Percentiles rank a stretch among this genome's conserved stretches.
Evolutionary conservation across 1,140 invertebrate species (phyloP).

Genomic region (Hylaeus volcanicus): DNA sequence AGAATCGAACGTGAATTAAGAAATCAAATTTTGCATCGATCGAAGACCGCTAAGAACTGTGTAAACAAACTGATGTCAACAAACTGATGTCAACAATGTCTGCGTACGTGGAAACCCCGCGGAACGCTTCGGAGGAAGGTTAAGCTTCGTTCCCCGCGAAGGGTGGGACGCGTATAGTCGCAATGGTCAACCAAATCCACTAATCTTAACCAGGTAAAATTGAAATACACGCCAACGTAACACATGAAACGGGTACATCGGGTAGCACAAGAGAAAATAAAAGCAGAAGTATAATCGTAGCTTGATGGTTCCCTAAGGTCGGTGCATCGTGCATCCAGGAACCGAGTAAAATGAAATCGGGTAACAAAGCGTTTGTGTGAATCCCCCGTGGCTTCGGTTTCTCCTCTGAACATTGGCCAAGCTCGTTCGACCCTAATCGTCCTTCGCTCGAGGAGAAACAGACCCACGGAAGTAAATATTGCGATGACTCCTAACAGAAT

Average conservation of each 20-base stretch:
- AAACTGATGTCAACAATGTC: too few relatives aligned
- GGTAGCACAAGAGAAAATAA: slow-evolving; percentile 5
- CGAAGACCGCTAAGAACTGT: too few relatives aligned
- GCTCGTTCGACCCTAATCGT: background rate
- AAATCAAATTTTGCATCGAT: too few relatives aligned
- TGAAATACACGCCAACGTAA: slow-evolving; percentile 14
- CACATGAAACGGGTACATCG: slow-evolving; percentile 9
- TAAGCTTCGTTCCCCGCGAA: too few relatives aligned
- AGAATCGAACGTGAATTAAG: too few relatives aligned
- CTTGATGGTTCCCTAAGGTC: slow-evolving; percentile 5
- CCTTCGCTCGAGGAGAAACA: background rate
- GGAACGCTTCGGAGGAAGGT: background rate
- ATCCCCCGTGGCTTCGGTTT: background rate
- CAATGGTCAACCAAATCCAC: background rate
- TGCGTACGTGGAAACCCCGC: too few relatives aligned
- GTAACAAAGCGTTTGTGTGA: background rate
- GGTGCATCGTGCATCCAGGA: background rate
- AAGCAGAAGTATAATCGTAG: slow-evolving; percentile 7
- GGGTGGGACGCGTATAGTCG: background rate
- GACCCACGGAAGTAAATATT: background rate
- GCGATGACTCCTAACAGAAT: background rate
- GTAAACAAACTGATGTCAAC: too few relatives aligned
- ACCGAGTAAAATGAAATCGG: slow-evolving; percentile 3
- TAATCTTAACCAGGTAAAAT: slow-evolving; percentile 7
- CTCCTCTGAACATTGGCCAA: background rate